Conservation (phyloP, 2,113 vertebrate genomes). For the Acanthisitta chloris region DNA sequence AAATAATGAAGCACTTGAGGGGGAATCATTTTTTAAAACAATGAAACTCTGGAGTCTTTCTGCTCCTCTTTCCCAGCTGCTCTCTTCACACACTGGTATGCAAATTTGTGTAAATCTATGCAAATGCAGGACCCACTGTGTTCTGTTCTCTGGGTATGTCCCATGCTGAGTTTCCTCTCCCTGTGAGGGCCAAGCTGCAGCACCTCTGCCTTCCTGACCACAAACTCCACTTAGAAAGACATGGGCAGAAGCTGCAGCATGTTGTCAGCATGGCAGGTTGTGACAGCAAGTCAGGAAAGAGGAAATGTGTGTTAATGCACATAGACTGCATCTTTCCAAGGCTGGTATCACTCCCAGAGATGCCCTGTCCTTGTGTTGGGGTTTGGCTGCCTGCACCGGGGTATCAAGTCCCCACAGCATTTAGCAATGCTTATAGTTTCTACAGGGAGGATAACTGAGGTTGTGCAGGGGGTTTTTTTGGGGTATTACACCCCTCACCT, state of each 20-base stretch:
- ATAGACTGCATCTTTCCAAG: neutral
- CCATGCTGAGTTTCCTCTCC: neutral
- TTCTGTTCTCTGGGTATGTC: neutral
- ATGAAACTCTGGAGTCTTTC: neutral
- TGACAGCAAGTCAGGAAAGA: rapidly evolving
- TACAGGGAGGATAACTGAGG: neutral
- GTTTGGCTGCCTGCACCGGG: neutral
- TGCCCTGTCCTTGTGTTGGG: neutral
- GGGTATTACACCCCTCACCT: neutral
- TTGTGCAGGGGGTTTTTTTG: neutral
- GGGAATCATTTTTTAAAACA: neutral
- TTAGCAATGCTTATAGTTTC: neutral
- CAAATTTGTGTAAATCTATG: neutral
- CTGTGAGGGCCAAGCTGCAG: neutral
- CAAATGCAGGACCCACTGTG: neutral
- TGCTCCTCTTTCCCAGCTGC: neutral
- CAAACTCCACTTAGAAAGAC: rapidly evolving
- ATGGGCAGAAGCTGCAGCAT: neutral
- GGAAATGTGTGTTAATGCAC: neutral
- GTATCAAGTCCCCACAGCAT: rapidly evolving
- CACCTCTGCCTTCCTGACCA: neutral
- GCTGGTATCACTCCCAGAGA: rapidly evolving
- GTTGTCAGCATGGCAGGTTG: rapidly evolving
- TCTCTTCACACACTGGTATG: neutral
- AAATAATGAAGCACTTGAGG: neutral